Evolutionary conservation across 1,140 invertebrate genomes (phyloP), one percentile per base, ranked within the genome.

Genomic region (Apis laboriosa): DNA sequence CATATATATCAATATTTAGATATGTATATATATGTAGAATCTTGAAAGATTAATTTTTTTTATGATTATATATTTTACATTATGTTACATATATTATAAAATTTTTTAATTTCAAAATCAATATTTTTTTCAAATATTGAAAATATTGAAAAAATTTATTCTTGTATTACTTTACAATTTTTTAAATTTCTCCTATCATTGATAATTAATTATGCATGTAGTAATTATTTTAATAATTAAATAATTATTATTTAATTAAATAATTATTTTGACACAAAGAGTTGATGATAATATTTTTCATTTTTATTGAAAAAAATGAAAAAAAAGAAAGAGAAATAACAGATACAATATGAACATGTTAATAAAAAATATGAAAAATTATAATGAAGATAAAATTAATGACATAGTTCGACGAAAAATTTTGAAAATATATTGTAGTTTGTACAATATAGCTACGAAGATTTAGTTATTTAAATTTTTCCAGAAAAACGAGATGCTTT

Each of bases 291-390:
- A 72, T 19, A 34, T 34, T 34, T 34, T 15, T 1, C 34, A 70
- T 28, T 24, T 24, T 68, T 61, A 58, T 43, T 3, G 34, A 83
- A 77, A 60, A 86, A 64, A 56, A 84, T 58, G 63, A 51, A 74
- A 86, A 58, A 61, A 51, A 51, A 34, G 15, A 28, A 9, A 74
- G 21, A 85, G 34, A 61, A 63, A 70, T 17, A 68, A 66, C 70
- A 24, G 74, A 61, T 56, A 66, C 81, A 24, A 15, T 8, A 79
- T 51, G 43, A 58, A 73, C 53, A 9, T 3, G 34, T 67, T 5
- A 63, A 55, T 3, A 58, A 15, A 24, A n/a, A 73, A 19, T 9
- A 15, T 19, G 55, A 80, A 84, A 34, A 34, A 9, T 11, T 15
- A 56, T 7, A 43, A 66, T n/a, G 9, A 78, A 68, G 2, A 74